Evolutionary conservation across 2,797 vertebrate species (phyloP).

Genomic region (Catharus ustulatus): DNA sequence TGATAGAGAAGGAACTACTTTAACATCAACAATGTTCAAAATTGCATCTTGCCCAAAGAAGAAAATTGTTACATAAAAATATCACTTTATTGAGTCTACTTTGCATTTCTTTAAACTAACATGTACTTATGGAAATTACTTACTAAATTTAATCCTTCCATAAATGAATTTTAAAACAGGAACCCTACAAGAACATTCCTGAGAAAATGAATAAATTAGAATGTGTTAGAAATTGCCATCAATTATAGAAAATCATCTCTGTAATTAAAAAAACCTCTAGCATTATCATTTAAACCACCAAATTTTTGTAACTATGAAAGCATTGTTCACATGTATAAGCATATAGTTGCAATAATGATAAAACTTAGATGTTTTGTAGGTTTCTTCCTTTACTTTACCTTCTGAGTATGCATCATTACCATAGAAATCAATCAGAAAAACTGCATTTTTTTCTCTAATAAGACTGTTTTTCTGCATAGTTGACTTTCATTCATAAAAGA

Average conservation of each 20-base stretch:
- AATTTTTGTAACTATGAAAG: not conserved
- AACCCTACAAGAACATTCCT: not conserved
- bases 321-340: not conserved
- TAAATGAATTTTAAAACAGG: not conserved
- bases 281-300: not conserved
- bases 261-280: not conserved
- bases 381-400: not conserved
- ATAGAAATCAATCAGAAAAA: not conserved
- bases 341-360: not conserved
- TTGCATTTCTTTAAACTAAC: not conserved
- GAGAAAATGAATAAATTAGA: not conserved
- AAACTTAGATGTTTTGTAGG: not conserved
- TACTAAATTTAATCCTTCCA: not conserved
- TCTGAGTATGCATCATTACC: not conserved
- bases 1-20: not conserved
- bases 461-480: not conserved
- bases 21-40: not conserved
- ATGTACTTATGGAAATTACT: not conserved
- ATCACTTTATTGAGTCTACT: not conserved
- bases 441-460: not conserved
- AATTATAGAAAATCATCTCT: not conserved
- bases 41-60: not conserved
- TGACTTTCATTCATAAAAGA: not conserved
- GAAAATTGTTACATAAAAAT: not conserved
- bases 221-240: not conserved